Percentiles rank a stretch among this genome's conserved stretches.
Conservation (phyloP, 2,113 vertebrate species). For the Psammodynastes pulverulentus region DNA sequence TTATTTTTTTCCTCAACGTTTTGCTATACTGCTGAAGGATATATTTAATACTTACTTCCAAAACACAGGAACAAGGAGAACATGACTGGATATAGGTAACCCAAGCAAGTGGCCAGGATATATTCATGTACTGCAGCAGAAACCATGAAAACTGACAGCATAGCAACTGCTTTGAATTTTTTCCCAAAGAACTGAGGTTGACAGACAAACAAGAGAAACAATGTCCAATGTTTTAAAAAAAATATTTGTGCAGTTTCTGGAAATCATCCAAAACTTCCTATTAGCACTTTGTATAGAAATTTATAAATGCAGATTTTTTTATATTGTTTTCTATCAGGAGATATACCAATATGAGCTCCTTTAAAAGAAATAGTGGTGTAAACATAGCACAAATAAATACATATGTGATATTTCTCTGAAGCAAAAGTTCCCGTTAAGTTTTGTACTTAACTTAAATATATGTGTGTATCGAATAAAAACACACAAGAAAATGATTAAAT, state of each 20-base stretch:
- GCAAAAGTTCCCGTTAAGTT: not conserved
- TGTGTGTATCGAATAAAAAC: not conserved
- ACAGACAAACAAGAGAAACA: not conserved
- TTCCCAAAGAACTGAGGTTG: conserved; percentile 82
- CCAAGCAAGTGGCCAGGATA: conserved; percentile 83
- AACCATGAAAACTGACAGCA: conserved; percentile 86
- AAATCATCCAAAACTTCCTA: not conserved
- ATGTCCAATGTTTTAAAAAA: not conserved
- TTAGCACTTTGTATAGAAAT: not conserved
- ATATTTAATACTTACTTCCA: conserved; percentile 81
- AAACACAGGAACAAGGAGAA: conserved; percentile 92
- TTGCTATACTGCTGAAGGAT: not conserved
- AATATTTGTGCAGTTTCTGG: not conserved
- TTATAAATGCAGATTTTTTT: not conserved
- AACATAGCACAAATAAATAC: not conserved
- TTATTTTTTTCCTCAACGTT: not conserved
- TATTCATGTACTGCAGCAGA: conserved; percentile 93
- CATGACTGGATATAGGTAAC: conserved; percentile 92
- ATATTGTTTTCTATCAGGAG: not conserved
- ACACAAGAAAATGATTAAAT: not conserved
- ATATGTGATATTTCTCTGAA: not conserved
- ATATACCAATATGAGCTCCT: not conserved
- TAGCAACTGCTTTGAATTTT: conserved; percentile 82
- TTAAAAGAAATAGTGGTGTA: not conserved
- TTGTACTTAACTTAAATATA: not conserved